phyloP scores from a whole-genome alignment of 2,797 vertebrate genomes.

The Pogonophryne albipinna region DNA sequence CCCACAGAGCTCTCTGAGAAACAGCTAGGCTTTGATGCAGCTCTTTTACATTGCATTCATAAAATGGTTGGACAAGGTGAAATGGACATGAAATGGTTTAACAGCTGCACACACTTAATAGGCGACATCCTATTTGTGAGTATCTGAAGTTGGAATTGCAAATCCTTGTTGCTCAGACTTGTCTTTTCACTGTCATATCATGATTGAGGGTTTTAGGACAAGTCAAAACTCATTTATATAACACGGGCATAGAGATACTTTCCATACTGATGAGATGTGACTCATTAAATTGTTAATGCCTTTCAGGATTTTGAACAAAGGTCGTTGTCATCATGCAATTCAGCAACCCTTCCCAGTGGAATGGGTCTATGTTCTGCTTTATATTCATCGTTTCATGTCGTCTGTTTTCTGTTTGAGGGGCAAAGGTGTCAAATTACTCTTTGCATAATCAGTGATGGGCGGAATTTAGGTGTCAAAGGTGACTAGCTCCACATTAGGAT shows the following conservation, averaged over 20 bases:
- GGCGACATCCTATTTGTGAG: not conserved
- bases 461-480: conserved; percentile 63
- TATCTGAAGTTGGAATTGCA: conserved; percentile 14
- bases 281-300: conserved; percentile 65
- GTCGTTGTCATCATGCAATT: conserved; percentile 54
- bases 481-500: conserved; percentile 45
- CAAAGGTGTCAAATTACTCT: conserved; percentile 51
- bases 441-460: conserved; percentile 65
- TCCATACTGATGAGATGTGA: conserved; percentile 53
- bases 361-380: conserved; percentile 34
- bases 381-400: conserved; percentile 64
- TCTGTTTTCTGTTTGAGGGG: conserved; percentile 52
- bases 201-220: conserved; percentile 32
- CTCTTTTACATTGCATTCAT: not conserved
- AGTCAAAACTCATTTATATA: conserved; percentile 47
- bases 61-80: not conserved
- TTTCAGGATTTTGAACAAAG: conserved; percentile 65
- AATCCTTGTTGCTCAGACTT: conserved; percentile 23
- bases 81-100: not conserved
- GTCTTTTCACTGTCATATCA: conserved; percentile 29
- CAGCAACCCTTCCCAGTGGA: conserved; percentile 43
- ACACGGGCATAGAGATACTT: conserved; percentile 33
- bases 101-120: conserved; percentile 6
- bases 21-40: not conserved
- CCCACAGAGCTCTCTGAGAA: conserved; percentile 1